These are phyloP conservation scores for Cenopis cana DNA, from an alignment of 2,888 invertebrate genomes.

Conservation along the genomic window DNA sequence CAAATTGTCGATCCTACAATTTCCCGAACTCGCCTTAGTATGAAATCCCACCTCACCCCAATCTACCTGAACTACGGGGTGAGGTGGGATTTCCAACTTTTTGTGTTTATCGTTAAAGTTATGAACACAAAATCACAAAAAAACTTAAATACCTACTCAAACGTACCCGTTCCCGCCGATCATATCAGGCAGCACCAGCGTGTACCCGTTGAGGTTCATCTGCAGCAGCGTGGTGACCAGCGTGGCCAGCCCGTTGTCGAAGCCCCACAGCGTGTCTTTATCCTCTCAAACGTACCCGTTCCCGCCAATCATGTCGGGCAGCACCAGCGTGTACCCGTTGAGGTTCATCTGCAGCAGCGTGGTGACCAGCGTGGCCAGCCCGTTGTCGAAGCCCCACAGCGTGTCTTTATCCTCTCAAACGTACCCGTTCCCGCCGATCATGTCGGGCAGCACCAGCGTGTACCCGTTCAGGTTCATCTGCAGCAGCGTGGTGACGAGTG, in stretches of 20 bases:
- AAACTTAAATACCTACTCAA: too few relatives aligned
- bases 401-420: constrained; percentile 88
- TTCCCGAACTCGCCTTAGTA: too few relatives aligned
- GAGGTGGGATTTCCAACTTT: too few relatives aligned
- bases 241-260: constrained; percentile 88
- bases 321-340: constrained; percentile 88
- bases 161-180: constrained; percentile 87
- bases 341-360: constrained; percentile 87
- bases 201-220: constrained; percentile 87
- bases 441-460: constrained; percentile 91
- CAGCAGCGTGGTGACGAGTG: constrained; percentile 89
- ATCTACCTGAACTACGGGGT: too few relatives aligned
- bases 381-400: constrained; percentile 88
- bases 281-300: constrained; percentile 84
- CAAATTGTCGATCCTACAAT: too few relatives aligned
- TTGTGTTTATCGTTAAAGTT: too few relatives aligned
- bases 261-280: constrained; percentile 89
- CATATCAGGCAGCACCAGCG: constrained; percentile 92
- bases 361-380: constrained; percentile 89
- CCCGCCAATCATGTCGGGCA: constrained; percentile 93
- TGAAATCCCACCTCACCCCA: too few relatives aligned
- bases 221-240: constrained; percentile 89
- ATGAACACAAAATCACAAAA: too few relatives aligned
- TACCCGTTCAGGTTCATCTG: constrained; percentile 87
- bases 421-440: constrained; percentile 89